Conservation (phyloP, 2,888 invertebrate species). For the Xanthia togata region DNA sequence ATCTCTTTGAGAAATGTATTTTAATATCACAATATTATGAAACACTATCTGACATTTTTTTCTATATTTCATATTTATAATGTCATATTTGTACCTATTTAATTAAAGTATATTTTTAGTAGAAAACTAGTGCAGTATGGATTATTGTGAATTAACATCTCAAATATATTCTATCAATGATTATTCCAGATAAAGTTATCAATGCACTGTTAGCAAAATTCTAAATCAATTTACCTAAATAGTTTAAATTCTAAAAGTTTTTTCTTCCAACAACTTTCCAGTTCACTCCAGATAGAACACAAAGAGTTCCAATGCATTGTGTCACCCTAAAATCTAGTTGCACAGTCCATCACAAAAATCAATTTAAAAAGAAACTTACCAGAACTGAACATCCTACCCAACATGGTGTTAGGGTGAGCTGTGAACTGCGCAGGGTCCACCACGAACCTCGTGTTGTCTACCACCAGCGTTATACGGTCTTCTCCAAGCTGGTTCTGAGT, state of each 20-base stretch:
- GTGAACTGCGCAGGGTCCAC: slow-evolving; percentile 98
- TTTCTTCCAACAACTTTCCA: neutral
- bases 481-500: slow-evolving; percentile 86
- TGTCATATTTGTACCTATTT: neutral
- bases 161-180: neutral
- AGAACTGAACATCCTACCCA: slow-evolving; percentile 99
- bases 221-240: neutral
- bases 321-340: neutral
- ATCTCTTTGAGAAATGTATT: neutral
- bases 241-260: neutral
- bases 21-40: slow-evolving; percentile 18
- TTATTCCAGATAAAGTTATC: neutral
- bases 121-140: neutral
- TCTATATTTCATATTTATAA: neutral
- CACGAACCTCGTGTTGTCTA: slow-evolving; percentile 97
- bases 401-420: slow-evolving; percentile 99
- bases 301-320: neutral
- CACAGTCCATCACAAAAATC: slow-evolving; percentile 9
- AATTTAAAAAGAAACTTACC: slow-evolving; percentile 84
- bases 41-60: neutral
- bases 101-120: neutral
- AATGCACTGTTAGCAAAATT: neutral
- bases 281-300: neutral
- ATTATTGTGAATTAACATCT: no score
- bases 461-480: slow-evolving; percentile 97